Conservation (phyloP, 2,113 vertebrate genomes). For the Cervus canadensis region DNA sequence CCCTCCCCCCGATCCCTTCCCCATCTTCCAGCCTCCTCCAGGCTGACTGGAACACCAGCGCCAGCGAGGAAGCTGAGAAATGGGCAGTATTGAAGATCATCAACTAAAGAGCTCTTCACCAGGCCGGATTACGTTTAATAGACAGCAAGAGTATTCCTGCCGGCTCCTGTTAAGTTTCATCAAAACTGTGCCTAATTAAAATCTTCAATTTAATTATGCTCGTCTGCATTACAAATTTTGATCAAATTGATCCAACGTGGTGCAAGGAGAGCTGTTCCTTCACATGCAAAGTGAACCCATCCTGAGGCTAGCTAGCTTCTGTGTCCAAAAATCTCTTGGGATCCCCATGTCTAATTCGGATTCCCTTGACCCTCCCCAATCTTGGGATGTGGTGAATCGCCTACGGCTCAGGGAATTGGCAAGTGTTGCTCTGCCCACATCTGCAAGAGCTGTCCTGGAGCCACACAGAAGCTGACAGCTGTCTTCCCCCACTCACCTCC, state of each 20-base stretch:
- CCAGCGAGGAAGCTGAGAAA: neutral
- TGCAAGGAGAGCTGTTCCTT: conserved; percentile 48
- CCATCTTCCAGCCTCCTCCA: neutral
- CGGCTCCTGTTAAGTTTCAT: conserved; percentile 53
- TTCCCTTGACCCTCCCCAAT: neutral
- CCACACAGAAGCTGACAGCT: conserved; percentile 6
- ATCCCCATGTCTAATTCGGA: neutral
- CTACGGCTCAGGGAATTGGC: neutral
- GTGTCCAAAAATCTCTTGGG: neutral
- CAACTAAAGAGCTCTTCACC: conserved; percentile 36
- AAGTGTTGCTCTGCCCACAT: conserved; percentile 13
- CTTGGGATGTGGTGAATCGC: neutral
- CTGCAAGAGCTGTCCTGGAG: conserved; percentile 18
- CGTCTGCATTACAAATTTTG: conserved; percentile 56
- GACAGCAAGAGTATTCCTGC: conserved; percentile 52
- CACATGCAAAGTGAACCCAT: neutral
- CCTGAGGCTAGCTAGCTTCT: neutral
- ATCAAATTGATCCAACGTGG: conserved; percentile 63
- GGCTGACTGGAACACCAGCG: neutral
- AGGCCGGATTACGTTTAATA: conserved; percentile 46
- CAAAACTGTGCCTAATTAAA: conserved; percentile 73
- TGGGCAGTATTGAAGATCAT: conserved; percentile 42
- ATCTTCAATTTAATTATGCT: conserved; percentile 69
- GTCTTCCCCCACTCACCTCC: neutral
- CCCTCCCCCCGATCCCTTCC: rapidly evolving